Conservation (phyloP, 2,888 invertebrate species). For the Theretra japonica region DNA sequence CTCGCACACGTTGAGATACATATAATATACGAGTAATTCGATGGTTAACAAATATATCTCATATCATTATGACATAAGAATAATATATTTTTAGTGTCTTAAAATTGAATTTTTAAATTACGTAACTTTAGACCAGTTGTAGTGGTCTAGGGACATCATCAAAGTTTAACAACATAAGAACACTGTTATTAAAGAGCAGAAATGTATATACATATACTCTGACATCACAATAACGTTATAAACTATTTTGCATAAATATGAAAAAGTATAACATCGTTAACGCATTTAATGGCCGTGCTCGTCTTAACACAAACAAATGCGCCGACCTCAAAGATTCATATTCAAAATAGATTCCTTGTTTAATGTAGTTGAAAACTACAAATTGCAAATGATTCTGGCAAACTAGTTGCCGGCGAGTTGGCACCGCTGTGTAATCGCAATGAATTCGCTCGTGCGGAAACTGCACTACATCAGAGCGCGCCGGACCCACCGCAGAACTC, state of each 20-base stretch:
- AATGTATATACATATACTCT: not conserved
- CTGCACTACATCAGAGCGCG: slow-evolving; percentile 37
- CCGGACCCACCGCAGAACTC: slow-evolving; percentile 26
- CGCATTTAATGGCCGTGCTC: slow-evolving; percentile 2
- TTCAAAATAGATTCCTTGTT: slow-evolving; percentile 59
- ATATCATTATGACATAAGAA: no score
- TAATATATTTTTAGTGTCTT: no score
- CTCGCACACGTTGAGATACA: no score
- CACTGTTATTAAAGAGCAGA: not conserved
- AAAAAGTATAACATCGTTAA: slow-evolving; percentile 7
- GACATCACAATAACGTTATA: not conserved
- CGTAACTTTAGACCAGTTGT: no score
- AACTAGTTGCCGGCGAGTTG: slow-evolving; percentile 61
- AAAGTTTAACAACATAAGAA: not conserved
- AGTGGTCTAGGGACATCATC: no score
- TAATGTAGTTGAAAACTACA: slow-evolving; percentile 74
- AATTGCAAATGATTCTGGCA: slow-evolving; percentile 73
- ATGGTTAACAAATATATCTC: no score
- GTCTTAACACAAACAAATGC: slow-evolving; percentile 45
- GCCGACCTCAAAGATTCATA: slow-evolving; percentile 48
- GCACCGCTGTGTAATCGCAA: slow-evolving; percentile 58
- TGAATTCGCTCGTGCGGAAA: slow-evolving; percentile 50
- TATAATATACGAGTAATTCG: no score
- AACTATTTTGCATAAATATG: not conserved
- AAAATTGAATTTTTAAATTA: no score